These are phyloP conservation scores for Catostylus mosaicus DNA, from an alignment of 30 jellyfish, hydroid and myxozoan species.

Conservation along the genomic window DNA sequence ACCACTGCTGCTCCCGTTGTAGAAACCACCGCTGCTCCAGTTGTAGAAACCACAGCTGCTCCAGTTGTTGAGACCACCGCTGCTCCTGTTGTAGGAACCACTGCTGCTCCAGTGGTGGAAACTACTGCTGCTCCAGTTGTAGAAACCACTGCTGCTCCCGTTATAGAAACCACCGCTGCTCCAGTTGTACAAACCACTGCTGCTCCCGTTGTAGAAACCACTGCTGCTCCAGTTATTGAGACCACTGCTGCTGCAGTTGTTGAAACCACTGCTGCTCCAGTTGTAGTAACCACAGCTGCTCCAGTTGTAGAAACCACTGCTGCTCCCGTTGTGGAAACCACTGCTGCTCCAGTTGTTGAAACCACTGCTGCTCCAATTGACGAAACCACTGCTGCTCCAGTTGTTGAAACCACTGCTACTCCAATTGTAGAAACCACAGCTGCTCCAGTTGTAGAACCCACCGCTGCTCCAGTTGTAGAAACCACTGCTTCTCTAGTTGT, in stretches of 20 bases:
- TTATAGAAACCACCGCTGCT: too few relatives aligned
- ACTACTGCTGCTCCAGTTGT: too few relatives aligned
- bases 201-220: too few relatives aligned
- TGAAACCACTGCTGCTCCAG: slow-evolving; percentile 23
- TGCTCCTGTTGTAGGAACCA: too few relatives aligned
- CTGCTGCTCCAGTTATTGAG: slow-evolving; percentile 27
- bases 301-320: slow-evolving; percentile 45
- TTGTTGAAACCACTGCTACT: neutral
- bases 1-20: too few relatives aligned
- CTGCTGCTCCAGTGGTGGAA: too few relatives aligned
- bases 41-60: too few relatives aligned
- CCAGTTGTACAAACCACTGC: too few relatives aligned
- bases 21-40: too few relatives aligned
- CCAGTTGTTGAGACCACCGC: too few relatives aligned
- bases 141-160: too few relatives aligned
- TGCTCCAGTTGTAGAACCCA: neutral
- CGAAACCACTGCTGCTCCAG: slow-evolving; percentile 7
- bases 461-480: neutral
- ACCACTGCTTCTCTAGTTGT: neutral
- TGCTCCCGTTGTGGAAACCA: slow-evolving; percentile 16
- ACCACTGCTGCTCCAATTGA: neutral
- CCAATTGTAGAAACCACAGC: neutral
- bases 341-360: slow-evolving; percentile 18
- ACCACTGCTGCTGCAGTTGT: slow-evolving; percentile 13
- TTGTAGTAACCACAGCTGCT: slow-evolving; percentile 9